Conservation (phyloP, 1,140 invertebrate genomes). For the Drosophila saltans region DNA sequence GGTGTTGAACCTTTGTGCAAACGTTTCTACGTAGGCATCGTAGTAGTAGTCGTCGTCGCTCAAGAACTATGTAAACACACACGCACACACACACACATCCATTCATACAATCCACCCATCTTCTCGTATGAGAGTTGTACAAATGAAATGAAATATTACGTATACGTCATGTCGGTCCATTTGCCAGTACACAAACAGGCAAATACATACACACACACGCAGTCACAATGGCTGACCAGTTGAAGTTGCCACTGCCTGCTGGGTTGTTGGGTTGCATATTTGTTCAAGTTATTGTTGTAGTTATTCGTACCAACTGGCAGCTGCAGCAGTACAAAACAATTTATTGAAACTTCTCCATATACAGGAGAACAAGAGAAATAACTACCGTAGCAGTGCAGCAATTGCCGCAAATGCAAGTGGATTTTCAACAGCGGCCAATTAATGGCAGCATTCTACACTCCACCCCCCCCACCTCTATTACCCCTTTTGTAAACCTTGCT, state of each 20-base stretch:
- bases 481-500: not conserved
- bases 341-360: slow-evolving; percentile 43
- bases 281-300: slow-evolving; percentile 72
- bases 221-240: slow-evolving; percentile 45
- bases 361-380: slow-evolving; percentile 19
- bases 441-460: slow-evolving; percentile 26
- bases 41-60: slow-evolving; percentile 41
- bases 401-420: slow-evolving; percentile 8
- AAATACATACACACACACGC: slow-evolving; percentile 19
- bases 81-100: slow-evolving; percentile 11
- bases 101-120: not conserved
- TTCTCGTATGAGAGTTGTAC: slow-evolving; percentile 45
- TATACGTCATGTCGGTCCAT: slow-evolving; percentile 75
- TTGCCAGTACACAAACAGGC: slow-evolving; percentile 57
- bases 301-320: slow-evolving; percentile 27
- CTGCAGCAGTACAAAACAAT: slow-evolving; percentile 41
- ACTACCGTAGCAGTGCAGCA: not conserved
- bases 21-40: slow-evolving; percentile 60
- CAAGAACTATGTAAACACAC: slow-evolving; percentile 39
- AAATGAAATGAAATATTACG: slow-evolving; percentile 80
- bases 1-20: slow-evolving; percentile 77
- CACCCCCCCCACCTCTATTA: slow-evolving; percentile 1
- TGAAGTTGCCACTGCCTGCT: slow-evolving; percentile 28
- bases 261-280: slow-evolving; percentile 45
- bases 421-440: slow-evolving; percentile 39